phyloP scores from a whole-genome alignment of 2,888 invertebrate genomes.

The Polylopha cassiicola region DNA sequence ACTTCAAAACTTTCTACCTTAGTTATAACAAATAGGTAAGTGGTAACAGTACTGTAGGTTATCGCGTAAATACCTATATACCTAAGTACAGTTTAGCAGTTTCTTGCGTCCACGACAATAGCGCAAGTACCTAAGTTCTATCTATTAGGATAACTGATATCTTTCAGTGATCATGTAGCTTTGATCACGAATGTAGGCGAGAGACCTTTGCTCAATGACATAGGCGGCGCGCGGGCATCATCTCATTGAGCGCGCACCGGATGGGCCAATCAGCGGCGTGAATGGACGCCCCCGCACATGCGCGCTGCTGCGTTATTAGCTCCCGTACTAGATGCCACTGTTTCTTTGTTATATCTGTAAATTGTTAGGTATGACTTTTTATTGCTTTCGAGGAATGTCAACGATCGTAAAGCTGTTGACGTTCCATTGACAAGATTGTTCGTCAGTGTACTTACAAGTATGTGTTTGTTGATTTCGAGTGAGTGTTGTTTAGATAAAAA shows the following conservation, averaged over 20 bases:
- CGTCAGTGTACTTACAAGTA: conserved; percentile 15
- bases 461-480: too few relatives aligned
- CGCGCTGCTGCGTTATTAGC: conserved; percentile 57
- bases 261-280: conserved; percentile 76
- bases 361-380: conserved; percentile 64
- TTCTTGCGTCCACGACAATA: too few relatives aligned
- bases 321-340: conserved; percentile 63
- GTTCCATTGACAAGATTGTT: conserved; percentile 57
- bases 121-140: too few relatives aligned
- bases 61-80: too few relatives aligned
- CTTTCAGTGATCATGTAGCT: conserved; percentile 43
- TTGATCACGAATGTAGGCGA: conserved; percentile 71
- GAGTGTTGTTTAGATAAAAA: too few relatives aligned
- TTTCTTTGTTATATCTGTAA: conserved; percentile 69
- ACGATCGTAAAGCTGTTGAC: conserved; percentile 60
- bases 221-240: conserved; percentile 69
- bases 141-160: conserved; percentile 31
- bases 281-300: conserved; percentile 74
- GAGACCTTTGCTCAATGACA: conserved; percentile 73
- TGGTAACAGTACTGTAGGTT: too few relatives aligned
- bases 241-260: conserved; percentile 76
- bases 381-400: conserved; percentile 57
- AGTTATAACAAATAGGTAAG: conserved; percentile 5
- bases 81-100: too few relatives aligned
- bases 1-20: conserved; percentile 4